Evolutionary conservation across 1,140 invertebrate species (phyloP), one percentile per base, ranked within the genome.

Genomic region (Atta colombica): DNA sequence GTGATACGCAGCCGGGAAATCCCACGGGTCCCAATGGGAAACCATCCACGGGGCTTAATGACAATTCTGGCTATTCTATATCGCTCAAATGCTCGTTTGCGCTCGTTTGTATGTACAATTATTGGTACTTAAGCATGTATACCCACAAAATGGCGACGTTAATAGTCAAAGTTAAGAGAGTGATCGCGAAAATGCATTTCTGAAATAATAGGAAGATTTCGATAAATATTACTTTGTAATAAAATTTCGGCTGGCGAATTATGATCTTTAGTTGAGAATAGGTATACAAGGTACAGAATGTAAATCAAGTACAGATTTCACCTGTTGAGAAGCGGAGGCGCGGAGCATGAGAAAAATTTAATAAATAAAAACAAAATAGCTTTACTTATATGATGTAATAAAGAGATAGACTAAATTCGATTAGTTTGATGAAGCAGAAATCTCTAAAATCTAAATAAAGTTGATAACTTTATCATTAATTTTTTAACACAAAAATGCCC

Each of bases 11-110:
- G 89, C 87, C 91, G 92, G 90, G 89, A 85, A 86, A 93, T 94
- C 94, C 93, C 93, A 93, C 91, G 92, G 92, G 93, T 94, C 91
- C 92, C 92, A 86, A 88, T 85, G 82, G 77, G 85, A 77, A 80
- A 90, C 88, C 89, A 88, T 88, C 88, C 88, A 86, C 80, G 85
- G 87, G 90, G 89, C 87, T 91, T 89, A 86, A 90, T 87, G 86
- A 92, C 90, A 92, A 93, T 92, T 90, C 88, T 87, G 92, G 92
- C 93, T 88, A 94, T 94, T 93, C 92, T 91, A 93, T 93, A 91
- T 88, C 92, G 93, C 93, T 95, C 94, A 95, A 95, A 95, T 84
- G 93, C 94, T 95, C 94, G 93, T 95, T 95, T 94, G 93, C 93
- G 92, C 93, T 94, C 94, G 92, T 95, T 94, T 94, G 91, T 95